Conservation (phyloP, 2,888 invertebrate species). For the Rhagonycha fulva region DNA sequence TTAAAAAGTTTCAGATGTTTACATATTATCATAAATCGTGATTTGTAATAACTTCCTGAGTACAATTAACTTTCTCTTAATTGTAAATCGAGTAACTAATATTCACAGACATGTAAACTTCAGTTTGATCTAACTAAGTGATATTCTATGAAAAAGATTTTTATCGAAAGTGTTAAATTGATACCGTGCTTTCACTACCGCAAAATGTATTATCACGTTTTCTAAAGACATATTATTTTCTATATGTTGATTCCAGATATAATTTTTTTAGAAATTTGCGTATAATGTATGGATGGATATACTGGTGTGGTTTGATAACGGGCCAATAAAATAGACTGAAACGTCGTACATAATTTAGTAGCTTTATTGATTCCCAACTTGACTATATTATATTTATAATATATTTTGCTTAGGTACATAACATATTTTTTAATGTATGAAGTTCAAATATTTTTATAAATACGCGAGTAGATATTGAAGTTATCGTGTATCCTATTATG, state of each 20-base stretch:
- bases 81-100: neutral
- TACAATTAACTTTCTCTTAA: conserved; percentile 7
- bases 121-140: conserved; percentile 9
- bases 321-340: too few relatives aligned
- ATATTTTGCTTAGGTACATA: too few relatives aligned
- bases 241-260: neutral
- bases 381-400: too few relatives aligned
- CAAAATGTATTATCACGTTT: neutral
- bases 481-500: too few relatives aligned
- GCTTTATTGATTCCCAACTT: too few relatives aligned
- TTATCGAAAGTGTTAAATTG: neutral
- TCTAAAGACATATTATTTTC: neutral
- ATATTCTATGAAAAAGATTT: conserved; percentile 25
- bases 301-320: too few relatives aligned
- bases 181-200: neutral
- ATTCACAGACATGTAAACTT: neutral
- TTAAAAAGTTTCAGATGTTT: neutral
- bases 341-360: too few relatives aligned
- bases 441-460: neutral
- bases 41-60: conserved; percentile 10
- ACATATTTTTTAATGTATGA: too few relatives aligned
- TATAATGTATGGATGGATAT: too few relatives aligned
- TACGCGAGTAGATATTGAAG: too few relatives aligned
- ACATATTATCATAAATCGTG: neutral
- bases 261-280: neutral